Evolutionary conservation across 2,888 invertebrate genomes (phyloP).

Genomic region (Sicus ferrugineus): DNA sequence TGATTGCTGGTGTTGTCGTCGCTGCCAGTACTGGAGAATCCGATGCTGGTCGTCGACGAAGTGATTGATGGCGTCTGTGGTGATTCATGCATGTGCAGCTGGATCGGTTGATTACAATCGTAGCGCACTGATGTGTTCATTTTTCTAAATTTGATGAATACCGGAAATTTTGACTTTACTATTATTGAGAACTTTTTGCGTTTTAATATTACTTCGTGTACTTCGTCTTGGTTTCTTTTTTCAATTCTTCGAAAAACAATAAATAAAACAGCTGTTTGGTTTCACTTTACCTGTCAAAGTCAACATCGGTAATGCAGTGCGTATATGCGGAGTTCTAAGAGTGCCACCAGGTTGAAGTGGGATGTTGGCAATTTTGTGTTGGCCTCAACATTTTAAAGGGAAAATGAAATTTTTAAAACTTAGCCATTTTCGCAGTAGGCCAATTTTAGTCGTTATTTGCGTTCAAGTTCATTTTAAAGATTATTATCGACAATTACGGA

Average conservation of each 20-base stretch:
- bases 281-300: background rate
- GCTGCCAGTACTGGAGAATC: background rate
- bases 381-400: too few relatives aligned
- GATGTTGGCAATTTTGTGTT: too few relatives aligned
- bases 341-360: too few relatives aligned
- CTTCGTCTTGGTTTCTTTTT: conserved; percentile 15
- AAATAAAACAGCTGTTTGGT: conserved; percentile 18
- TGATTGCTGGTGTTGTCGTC: conserved; percentile 47
- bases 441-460: too few relatives aligned
- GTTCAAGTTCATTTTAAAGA: too few relatives aligned
- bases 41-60: conserved; percentile 25
- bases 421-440: too few relatives aligned
- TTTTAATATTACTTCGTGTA: conserved; percentile 12
- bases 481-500: too few relatives aligned
- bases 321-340: too few relatives aligned
- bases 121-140: conserved; percentile 56
- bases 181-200: conserved; percentile 19
- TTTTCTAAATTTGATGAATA: conserved; percentile 21
- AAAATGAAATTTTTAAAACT: too few relatives aligned
- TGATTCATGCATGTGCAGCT: conserved; percentile 49
- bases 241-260: conserved; percentile 1
- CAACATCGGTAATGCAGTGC: too few relatives aligned
- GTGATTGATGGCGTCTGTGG: conserved; percentile 38
- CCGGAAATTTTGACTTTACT: background rate
- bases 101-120: conserved; percentile 52